Evolutionary conservation across 2,888 invertebrate species (phyloP), one percentile per base, ranked within the genome.

Genomic region (Plagodis pulveraria): DNA sequence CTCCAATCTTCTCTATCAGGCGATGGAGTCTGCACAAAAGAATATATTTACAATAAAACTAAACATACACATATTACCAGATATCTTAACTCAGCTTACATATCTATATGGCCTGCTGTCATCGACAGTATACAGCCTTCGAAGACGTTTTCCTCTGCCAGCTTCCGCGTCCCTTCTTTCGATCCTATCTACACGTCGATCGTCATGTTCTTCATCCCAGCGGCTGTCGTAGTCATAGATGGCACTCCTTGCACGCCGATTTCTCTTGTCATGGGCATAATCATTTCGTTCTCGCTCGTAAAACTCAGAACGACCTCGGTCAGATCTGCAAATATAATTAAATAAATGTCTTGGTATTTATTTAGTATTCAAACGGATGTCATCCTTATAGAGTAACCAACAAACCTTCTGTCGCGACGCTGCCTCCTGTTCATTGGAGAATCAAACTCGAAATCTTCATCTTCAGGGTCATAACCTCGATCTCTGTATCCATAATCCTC

Each of bases 1-100:
- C 91, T 91, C 89, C 89, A 92, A 0, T 91, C 90, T 6, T 89
- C 91, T 65, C 84, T 73, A 0, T 88, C 91, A 7, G 87, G 84
- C 0, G 91, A 89, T 0, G 89, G 90, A 0, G 85, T 78, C 91
- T 91, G 70, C 5, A 67, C 66, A 6, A 65, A 7, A 57, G 32
- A 56, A 54, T 6, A 22, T 4, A 6, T 6, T 34, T 33, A 34
- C 22, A 44, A 6, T 9, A 45, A 41, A 41, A 41, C 41, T n/a
- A 41, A 41, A 41, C 0, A 41, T 9, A 8, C 36, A 36, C 5
- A 22, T 22, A 22, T 22, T 22, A 22, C 22, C 2, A 2, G 22
- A 22, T 22, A 4, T 22, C 22, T 22, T 22, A 22, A 22, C 22
- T 22, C 38, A 38, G 38, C 38, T 38, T 12, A 63, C 62, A 35